Base-by-base conservation (phyloP, 37 sponge, comb jelly and placozoan species). In the Tethya wilhelma region DNA sequence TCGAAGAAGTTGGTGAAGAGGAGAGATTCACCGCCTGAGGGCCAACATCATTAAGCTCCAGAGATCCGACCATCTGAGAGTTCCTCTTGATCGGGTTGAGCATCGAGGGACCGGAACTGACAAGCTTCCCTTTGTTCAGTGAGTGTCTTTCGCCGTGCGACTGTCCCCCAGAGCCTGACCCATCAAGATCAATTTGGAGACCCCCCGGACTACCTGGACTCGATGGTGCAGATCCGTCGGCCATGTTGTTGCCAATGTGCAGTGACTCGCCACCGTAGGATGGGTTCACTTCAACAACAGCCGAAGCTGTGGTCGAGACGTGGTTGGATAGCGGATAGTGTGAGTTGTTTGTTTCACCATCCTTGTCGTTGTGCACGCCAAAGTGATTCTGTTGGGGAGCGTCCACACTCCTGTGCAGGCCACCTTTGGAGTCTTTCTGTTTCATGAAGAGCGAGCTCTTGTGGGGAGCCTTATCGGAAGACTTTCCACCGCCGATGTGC, bases 121-220 rank as follows among this genome's bases (percentile, higher is more conserved):
- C 30, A 69, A 28, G 6, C 80, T 43, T n/a, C n/a, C n/a, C 23
- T 8, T 67, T 67, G 9, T 8, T 36, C 19, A 14, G 44, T 4
- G 70, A 69, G 6, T 2, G 23, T 39, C 46, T 41, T 17, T 9
- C 71, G 20, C 3, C 41, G 1, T 26, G 8, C 4, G 1, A 19
- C 58, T 73, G 17, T 1, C 57, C 75, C 6, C 44, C 59, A 1
- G 45, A 26, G 5, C 69, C 69, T 38, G 68, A 53, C 5, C 37
- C 77, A 3, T 43, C 86, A 40, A 81, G 49, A 69, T 89, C 89
- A 45, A 89, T 89, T 65, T 77, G 76, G 1, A 89, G 79, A 9
- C 41, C 75, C 3, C 56, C 53, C 2, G 83, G 82, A 78, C 68
- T 79, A 2, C 73, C 89, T 12, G 89, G 89, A 34, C 77, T 81